Percentiles rank a stretch among this genome's conserved stretches.
phyloP scores from a whole-genome alignment of 2,888 invertebrate species.

The Beris chalybata region DNA sequence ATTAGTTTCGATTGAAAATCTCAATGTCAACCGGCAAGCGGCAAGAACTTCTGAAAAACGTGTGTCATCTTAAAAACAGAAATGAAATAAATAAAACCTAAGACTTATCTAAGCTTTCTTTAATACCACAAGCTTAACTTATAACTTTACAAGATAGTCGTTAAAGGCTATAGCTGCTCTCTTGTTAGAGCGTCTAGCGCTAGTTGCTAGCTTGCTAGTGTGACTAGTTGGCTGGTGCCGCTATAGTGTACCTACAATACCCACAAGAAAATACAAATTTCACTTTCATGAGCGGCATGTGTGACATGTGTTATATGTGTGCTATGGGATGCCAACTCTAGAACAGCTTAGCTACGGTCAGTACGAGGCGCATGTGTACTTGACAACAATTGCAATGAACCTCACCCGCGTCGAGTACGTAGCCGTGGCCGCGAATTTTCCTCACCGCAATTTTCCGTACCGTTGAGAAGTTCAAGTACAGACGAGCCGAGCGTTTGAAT shows the following conservation, averaged over 20 bases:
- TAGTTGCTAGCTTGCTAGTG: not conserved
- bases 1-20: constrained; percentile 22
- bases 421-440: constrained; percentile 10
- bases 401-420: not conserved
- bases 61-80: not conserved
- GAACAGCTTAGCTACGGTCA: constrained; percentile 18
- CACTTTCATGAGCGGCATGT: constrained; percentile 8
- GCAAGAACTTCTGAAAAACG: not conserved
- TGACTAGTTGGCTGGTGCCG: not conserved
- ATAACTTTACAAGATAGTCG: no score
- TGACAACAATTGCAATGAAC: not conserved
- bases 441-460: constrained; percentile 1
- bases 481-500: not conserved
- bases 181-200: not conserved
- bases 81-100: not conserved
- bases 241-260: no score
- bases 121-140: not conserved
- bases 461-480: constrained; percentile 20
- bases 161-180: not conserved
- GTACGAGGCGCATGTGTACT: constrained; percentile 13
- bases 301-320: not conserved
- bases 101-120: constrained; percentile 29
- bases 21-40: constrained; percentile 11
- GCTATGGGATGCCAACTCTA: not conserved
- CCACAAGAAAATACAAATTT: constrained; percentile 10